Percentiles rank a stretch among this genome's conserved stretches.
Evolutionary conservation across 2,113 vertebrate species (phyloP).

Genomic region (Mormyrus lacerda): DNA sequence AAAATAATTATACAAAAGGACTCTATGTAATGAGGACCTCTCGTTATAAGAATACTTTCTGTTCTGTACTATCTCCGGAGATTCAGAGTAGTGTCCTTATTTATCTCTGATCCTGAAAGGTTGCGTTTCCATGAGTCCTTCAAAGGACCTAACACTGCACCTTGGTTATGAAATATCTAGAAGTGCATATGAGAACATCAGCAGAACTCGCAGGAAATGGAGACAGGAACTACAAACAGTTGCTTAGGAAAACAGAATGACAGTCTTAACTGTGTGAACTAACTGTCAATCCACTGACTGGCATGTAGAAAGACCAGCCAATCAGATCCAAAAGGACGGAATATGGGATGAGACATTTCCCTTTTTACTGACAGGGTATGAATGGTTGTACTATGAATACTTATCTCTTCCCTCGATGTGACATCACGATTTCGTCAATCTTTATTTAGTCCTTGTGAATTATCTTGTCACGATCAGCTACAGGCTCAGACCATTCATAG

Average conservation of each 20-base stretch:
- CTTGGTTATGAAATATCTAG: background rate
- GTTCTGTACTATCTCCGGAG: background rate
- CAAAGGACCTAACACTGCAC: background rate
- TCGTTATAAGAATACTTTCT: background rate
- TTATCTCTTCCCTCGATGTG: background rate
- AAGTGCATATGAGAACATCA: background rate
- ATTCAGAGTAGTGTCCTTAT: background rate
- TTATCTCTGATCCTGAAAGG: background rate
- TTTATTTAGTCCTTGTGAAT: constrained; percentile 2
- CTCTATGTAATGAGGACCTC: background rate
- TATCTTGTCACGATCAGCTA: background rate
- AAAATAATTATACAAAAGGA: background rate
- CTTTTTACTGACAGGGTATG: background rate
- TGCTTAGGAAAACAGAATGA: background rate
- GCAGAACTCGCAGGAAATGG: background rate
- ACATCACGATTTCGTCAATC: background rate
- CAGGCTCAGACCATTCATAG: background rate
- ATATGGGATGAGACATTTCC: background rate
- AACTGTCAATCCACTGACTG: background rate
- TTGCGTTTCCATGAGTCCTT: background rate
- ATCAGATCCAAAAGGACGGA: background rate
- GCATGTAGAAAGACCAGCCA: background rate
- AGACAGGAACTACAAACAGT: background rate
- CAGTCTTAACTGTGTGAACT: background rate
- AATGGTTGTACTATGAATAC: background rate